These are phyloP conservation scores for Brachyopa scutellaris DNA, from an alignment of 2,888 invertebrate genomes.

Conservation along the genomic window DNA sequence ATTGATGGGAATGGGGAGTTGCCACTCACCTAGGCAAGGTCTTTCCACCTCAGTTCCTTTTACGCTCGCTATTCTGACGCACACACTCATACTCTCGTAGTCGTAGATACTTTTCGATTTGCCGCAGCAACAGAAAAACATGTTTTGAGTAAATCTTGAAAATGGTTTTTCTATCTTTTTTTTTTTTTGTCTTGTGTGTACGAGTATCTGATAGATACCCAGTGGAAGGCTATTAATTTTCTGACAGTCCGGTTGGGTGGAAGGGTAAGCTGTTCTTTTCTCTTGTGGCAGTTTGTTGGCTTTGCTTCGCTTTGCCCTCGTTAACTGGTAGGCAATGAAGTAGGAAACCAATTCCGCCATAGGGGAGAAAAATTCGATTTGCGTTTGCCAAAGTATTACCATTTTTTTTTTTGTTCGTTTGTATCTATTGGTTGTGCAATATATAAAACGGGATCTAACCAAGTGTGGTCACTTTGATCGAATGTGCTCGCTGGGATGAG, in stretches of 20 bases:
- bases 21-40: constrained; percentile 53
- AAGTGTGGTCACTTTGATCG: constrained; percentile 39
- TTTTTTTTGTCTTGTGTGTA: constrained; percentile 1
- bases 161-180: constrained; percentile 23
- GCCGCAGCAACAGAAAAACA: constrained; percentile 27
- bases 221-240: constrained; percentile 61
- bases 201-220: constrained; percentile 56
- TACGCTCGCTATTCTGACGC: neutral
- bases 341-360: constrained; percentile 38
- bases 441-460: constrained; percentile 62
- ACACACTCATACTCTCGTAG: constrained; percentile 2
- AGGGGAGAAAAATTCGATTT: constrained; percentile 47
- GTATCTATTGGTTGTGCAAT: constrained; percentile 55
- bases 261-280: constrained; percentile 14
- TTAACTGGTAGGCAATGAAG: constrained; percentile 54
- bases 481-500: neutral
- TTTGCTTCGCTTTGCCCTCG: constrained; percentile 51
- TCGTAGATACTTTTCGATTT: too few species aligned
- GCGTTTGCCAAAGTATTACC: constrained; percentile 30
- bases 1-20: constrained; percentile 48
- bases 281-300: constrained; percentile 37
- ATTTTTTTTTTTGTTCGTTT: constrained; percentile 10
- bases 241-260: constrained; percentile 31
- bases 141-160: constrained; percentile 47
- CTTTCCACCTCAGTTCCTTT: constrained; percentile 44